Conservation (phyloP, 2,888 invertebrate species). For the Pilophorus perplexus region DNA sequence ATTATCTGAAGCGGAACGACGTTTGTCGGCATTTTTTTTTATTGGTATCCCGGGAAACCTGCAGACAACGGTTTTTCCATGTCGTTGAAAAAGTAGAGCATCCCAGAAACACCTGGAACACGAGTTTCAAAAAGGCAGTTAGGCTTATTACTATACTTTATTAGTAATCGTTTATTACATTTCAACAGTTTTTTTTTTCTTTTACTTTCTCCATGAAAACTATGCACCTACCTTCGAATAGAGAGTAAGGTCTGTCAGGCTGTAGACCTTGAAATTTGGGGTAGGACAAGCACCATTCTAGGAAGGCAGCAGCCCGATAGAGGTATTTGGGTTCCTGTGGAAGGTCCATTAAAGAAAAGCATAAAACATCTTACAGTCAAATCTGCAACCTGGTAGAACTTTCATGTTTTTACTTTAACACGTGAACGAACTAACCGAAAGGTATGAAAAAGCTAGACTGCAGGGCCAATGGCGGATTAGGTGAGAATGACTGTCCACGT, state of each 20-base stretch:
- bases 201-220: neutral
- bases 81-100: slow-evolving; percentile 72
- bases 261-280: slow-evolving; percentile 59
- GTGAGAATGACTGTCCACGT: too few species aligned
- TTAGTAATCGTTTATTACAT: neutral
- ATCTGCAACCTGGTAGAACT: too few species aligned
- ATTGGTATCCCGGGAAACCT: slow-evolving; percentile 64
- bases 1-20: too few species aligned
- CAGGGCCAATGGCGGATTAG: too few species aligned
- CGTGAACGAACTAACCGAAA: too few species aligned
- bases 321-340: slow-evolving; percentile 61
- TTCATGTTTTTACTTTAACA: too few species aligned
- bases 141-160: too few species aligned
- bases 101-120: slow-evolving; percentile 64
- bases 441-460: too few species aligned
- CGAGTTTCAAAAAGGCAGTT: slow-evolving; percentile 23
- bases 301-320: slow-evolving; percentile 74
- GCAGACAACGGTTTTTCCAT: slow-evolving; percentile 63
- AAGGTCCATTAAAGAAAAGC: too few species aligned
- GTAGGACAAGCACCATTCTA: slow-evolving; percentile 75
- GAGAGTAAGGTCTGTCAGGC: slow-evolving; percentile 78
- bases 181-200: neutral
- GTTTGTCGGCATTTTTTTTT: too few species aligned
- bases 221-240: slow-evolving; percentile 68
- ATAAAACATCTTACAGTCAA: too few species aligned